Conservation (phyloP, 92 coral and sea anemone genomes). For the Montipora capitata region DNA sequence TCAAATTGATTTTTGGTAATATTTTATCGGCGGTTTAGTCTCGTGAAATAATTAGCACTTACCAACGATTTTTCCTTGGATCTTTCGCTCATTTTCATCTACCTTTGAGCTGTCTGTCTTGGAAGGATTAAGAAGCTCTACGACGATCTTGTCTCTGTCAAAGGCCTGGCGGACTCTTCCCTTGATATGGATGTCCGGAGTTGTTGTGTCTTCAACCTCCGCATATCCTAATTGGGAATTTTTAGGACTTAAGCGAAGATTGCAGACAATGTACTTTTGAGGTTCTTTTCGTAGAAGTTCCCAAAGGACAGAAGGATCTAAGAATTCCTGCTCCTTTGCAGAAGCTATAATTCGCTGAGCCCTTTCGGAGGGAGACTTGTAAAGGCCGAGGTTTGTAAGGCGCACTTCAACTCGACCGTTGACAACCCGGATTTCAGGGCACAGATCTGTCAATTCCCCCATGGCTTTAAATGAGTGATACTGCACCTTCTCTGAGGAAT, state of each 20-base stretch:
- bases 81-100: background rate
- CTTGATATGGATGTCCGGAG: constrained; percentile 85
- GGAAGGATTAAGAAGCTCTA: constrained; percentile 42
- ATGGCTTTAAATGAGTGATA: background rate
- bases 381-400: constrained; percentile 66
- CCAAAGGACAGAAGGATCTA: constrained; percentile 66
- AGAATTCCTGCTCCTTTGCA: constrained; percentile 46
- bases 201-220: constrained; percentile 80
- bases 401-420: background rate
- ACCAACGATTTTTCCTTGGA: constrained; percentile 72
- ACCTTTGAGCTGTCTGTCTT: constrained; percentile 27
- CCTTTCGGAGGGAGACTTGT: constrained; percentile 50
- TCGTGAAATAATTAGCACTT: background rate
- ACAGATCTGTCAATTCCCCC: constrained; percentile 10
- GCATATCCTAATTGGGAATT: constrained; percentile 69
- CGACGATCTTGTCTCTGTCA: constrained; percentile 91
- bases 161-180: constrained; percentile 85
- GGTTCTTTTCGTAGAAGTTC: constrained; percentile 68
- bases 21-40: too few species aligned
- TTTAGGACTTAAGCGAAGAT: constrained; percentile 74
- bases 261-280: constrained; percentile 67
- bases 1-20: too few species aligned
- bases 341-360: constrained; percentile 48
- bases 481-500: background rate
- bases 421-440: constrained; percentile 2